Percentiles rank a stretch among this genome's conserved stretches.
These are phyloP conservation scores for Pristionchus entomophagus DNA, from an alignment of 2,888 invertebrate genomes.

Conservation along the genomic window DNA sequence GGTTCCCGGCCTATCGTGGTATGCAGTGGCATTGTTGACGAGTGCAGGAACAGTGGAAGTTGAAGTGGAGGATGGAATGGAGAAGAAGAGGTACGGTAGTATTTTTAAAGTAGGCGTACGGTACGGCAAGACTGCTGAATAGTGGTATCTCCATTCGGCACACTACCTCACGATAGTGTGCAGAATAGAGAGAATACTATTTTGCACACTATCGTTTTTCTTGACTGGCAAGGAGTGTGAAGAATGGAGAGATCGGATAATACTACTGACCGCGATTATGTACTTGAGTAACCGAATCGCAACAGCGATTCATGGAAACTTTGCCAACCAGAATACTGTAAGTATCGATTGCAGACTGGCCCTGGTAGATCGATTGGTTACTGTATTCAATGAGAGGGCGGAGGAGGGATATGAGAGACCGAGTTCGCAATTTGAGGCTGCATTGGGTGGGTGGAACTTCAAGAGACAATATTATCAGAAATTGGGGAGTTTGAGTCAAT, in stretches of 20 bases:
- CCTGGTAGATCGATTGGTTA: neutral
- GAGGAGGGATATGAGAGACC: conserved; percentile 47
- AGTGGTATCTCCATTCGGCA: too few relatives aligned
- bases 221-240: too few relatives aligned
- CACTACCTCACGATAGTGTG: too few relatives aligned
- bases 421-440: neutral
- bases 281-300: too few relatives aligned
- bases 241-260: neutral
- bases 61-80: neutral
- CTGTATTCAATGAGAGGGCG: neutral
- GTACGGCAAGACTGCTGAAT: too few relatives aligned
- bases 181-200: too few relatives aligned
- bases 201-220: too few relatives aligned
- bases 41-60: neutral
- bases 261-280: too few relatives aligned
- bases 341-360: neutral
- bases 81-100: conserved; percentile 36
- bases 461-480: neutral
- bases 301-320: too few relatives aligned
- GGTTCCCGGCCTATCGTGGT: conserved; percentile 18
- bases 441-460: conserved; percentile 10
- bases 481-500: neutral
- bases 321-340: neutral
- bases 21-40: neutral
- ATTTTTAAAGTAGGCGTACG: neutral